These are phyloP conservation scores for Bombus picipes DNA, from an alignment of 1,140 invertebrate genomes.

Conservation along the genomic window DNA sequence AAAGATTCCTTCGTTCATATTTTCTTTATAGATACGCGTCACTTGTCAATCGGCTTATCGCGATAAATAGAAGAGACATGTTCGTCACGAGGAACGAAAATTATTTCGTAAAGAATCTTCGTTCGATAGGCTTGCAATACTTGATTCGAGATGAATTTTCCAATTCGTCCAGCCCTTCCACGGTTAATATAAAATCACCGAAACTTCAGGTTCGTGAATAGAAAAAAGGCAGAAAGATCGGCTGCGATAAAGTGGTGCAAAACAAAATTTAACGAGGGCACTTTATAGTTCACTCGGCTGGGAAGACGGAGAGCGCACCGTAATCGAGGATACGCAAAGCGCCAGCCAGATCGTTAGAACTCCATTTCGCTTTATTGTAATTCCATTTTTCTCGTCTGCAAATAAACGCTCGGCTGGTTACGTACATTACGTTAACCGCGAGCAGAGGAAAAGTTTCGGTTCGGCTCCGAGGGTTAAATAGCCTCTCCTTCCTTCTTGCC, in stretches of 20 bases:
- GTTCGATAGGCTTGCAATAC: neutral
- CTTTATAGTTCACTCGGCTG: slow-evolving; percentile 52
- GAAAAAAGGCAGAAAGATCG: slow-evolving; percentile 22
- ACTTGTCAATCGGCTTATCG: neutral
- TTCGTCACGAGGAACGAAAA: neutral
- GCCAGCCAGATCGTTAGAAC: slow-evolving; percentile 63
- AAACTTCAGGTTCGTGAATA: neutral
- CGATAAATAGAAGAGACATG: neutral
- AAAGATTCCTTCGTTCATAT: neutral
- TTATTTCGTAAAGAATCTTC: no score
- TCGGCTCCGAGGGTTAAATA: slow-evolving; percentile 67
- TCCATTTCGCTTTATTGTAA: slow-evolving; percentile 74
- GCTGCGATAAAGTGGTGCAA: slow-evolving; percentile 32
- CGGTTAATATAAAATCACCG: slow-evolving; percentile 5
- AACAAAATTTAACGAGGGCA: slow-evolving; percentile 56
- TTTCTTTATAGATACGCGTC: neutral
- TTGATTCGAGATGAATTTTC: slow-evolving; percentile 34
- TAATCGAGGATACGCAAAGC: slow-evolving; percentile 39
- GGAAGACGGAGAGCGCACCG: neutral
- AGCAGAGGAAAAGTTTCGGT: slow-evolving; percentile 64
- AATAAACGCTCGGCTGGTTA: slow-evolving; percentile 72
- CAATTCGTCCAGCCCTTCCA: neutral
- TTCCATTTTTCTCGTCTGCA: slow-evolving; percentile 73
- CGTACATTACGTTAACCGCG: slow-evolving; percentile 71
- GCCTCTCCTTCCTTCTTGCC: slow-evolving; percentile 41